A percentile compares a stretch with the other conserved stretches of the same genome.
Evolutionary conservation across 1,140 invertebrate species (phyloP).

Genomic region (Hyposmocoma kahamanoa): DNA sequence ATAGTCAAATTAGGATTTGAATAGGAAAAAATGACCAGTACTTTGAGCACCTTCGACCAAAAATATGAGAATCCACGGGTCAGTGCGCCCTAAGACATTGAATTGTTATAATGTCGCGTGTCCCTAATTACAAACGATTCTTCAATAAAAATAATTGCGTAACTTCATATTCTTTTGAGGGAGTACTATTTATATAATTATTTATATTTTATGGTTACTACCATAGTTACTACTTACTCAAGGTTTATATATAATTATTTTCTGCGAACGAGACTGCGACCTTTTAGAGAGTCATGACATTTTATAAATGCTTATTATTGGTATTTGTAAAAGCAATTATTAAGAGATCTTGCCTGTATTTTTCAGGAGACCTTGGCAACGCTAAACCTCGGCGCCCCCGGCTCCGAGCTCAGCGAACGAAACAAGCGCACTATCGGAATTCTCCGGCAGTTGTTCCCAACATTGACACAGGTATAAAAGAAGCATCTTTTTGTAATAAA

Average conservation of each 20-base stretch:
- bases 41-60: background rate
- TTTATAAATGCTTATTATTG: no score
- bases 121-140: background rate
- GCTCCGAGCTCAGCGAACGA: constrained; percentile 75
- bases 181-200: background rate
- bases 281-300: no score
- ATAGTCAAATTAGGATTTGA: background rate
- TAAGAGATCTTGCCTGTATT: background rate
- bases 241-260: no score
- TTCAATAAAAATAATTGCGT: constrained; percentile 4
- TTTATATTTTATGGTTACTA: background rate
- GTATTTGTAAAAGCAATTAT: no score
- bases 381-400: constrained; percentile 66
- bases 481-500: no score
- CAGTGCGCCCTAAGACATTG: background rate
- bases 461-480: constrained; percentile 83
- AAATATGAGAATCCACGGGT: constrained; percentile 1
- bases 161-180: constrained; percentile 1
- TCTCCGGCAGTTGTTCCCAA: constrained; percentile 82
- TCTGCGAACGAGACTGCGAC: no score
- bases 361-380: constrained; percentile 68
- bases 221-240: background rate
- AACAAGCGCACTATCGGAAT: constrained; percentile 85
- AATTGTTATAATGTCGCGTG: background rate
- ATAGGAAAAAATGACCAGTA: background rate